These are phyloP conservation scores for Heteromurus nitidus DNA, from an alignment of 2,888 invertebrate genomes.

Conservation along the genomic window DNA sequence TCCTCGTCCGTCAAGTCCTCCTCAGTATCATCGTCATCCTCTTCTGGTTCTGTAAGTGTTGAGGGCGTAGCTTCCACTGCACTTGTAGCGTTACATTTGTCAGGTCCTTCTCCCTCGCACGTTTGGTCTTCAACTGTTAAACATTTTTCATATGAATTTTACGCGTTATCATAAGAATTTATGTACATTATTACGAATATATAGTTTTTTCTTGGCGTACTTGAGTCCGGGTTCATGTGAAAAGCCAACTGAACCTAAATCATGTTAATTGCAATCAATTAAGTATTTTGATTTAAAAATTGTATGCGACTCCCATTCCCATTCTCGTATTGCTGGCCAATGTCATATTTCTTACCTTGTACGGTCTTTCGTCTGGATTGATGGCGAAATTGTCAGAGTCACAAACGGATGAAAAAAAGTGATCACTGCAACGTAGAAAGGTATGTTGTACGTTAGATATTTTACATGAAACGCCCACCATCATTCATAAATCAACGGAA, in stretches of 20 bases:
- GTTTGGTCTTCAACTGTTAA: conserved; percentile 32
- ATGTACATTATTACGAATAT: no score
- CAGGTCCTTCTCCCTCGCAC: conserved; percentile 26
- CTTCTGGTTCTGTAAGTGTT: conserved; percentile 23
- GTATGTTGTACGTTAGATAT: no score
- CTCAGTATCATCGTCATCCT: conserved; percentile 16
- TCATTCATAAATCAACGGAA: no score
- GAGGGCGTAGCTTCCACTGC: conserved; percentile 14
- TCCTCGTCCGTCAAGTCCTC: conserved; percentile 27
- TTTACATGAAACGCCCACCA: no score
- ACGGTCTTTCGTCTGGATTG: conserved; percentile 16
- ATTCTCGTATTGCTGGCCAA: not conserved
- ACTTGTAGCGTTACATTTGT: conserved; percentile 28
- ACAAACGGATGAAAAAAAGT: conserved; percentile 38
- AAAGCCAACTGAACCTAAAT: conserved; percentile 51
- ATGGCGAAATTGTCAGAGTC: not conserved
- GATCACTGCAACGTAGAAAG: conserved; percentile 16
- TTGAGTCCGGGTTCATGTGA: conserved; percentile 35
- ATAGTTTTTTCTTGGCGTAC: no score
- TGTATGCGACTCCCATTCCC: not conserved
- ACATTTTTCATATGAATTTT: no score
- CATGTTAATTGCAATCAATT: not conserved
- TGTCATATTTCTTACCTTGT: conserved; percentile 25
- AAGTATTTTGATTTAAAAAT: no score
- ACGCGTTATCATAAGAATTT: not conserved